A percentile compares a stretch with the other conserved stretches of the same genome.
phyloP scores from a whole-genome alignment of 92 coral and sea anemone species.

The Montipora capitata region DNA sequence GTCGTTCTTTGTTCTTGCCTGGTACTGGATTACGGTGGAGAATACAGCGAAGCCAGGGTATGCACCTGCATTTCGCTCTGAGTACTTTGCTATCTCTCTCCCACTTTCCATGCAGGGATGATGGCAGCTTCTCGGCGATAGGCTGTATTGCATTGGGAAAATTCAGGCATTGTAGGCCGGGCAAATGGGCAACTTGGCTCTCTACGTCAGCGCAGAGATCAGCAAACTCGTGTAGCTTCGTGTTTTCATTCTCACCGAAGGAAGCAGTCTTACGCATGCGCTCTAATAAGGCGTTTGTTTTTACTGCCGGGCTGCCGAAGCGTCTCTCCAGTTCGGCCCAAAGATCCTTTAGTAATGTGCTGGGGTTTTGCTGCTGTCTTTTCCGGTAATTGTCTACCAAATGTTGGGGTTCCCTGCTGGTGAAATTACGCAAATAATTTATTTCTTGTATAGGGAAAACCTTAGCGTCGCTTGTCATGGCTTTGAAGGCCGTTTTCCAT shows the following conservation, averaged over 20 bases:
- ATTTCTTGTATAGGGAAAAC: slow-evolving; percentile 72
- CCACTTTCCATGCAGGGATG: slow-evolving; percentile 55
- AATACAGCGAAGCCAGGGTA: slow-evolving; percentile 51
- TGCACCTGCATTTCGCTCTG: slow-evolving; percentile 28
- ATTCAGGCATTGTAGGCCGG: slow-evolving; percentile 69
- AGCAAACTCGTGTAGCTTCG: slow-evolving; percentile 57
- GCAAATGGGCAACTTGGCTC: slow-evolving; percentile 44
- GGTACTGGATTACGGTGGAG: slow-evolving; percentile 42
- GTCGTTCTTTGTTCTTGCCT: slow-evolving; percentile 58
- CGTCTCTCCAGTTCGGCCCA: slow-evolving; percentile 76
- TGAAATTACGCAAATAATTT: slow-evolving; percentile 71
- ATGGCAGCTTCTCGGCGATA: slow-evolving; percentile 53
- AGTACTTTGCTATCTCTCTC: slow-evolving; percentile 52
- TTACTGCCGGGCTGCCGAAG: slow-evolving; percentile 77
- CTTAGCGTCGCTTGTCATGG: slow-evolving; percentile 69
- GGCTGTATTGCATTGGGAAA: slow-evolving; percentile 68
- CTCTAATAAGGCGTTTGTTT: slow-evolving; percentile 72
- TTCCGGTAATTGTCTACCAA: slow-evolving; percentile 78
- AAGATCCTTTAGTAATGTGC: slow-evolving; percentile 39
- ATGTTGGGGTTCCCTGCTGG: slow-evolving; percentile 70
- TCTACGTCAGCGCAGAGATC: slow-evolving; percentile 72
- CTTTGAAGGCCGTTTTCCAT: slow-evolving; percentile 78
- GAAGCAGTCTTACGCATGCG: slow-evolving; percentile 54
- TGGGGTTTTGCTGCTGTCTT: slow-evolving; percentile 75
- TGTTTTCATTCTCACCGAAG: slow-evolving; percentile 44